Evolutionary conservation across 2,113 vertebrate genomes (phyloP).

Genomic region (Chunga burmeisteri): DNA sequence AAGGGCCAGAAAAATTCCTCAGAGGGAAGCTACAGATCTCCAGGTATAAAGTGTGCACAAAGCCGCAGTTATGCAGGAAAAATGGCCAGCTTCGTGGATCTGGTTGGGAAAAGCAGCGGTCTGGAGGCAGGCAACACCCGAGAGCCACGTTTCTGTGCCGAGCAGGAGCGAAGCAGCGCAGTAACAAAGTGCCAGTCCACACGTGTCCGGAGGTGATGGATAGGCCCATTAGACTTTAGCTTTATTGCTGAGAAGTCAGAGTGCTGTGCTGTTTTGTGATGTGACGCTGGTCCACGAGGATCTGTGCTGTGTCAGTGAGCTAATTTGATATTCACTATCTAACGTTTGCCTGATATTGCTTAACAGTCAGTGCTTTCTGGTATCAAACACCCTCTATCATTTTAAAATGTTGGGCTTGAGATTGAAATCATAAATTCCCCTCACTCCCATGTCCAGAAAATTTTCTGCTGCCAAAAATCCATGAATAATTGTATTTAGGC

Average conservation of each 20-base stretch:
- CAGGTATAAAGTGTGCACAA: not conserved
- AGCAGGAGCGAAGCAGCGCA: not conserved
- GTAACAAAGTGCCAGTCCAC: not conserved
- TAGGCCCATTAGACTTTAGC: not conserved
- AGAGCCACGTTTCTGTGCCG: not conserved
- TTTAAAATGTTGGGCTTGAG: not conserved
- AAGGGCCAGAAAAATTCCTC: not conserved
- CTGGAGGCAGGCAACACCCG: not conserved
- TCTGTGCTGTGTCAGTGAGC: not conserved
- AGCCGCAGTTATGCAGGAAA: not conserved
- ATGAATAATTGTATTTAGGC: not conserved
- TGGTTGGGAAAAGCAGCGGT: not conserved
- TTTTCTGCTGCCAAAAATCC: not conserved
- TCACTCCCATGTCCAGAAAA: not conserved
- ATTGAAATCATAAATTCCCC: not conserved
- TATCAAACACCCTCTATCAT: not conserved
- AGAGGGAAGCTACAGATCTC: not conserved
- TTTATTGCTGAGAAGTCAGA: not conserved
- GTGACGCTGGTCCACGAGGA: not conserved
- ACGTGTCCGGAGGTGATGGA: not conserved
- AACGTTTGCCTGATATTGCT: not conserved
- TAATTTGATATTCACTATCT: not conserved
- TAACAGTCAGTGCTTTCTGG: not conserved
- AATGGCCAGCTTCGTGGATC: not conserved
- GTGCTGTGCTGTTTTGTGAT: not conserved